A percentile compares a stretch with the other conserved stretches of the same genome.
These are phyloP conservation scores for Tenodera sinensis DNA, from an alignment of 2,888 invertebrate genomes.

Conservation along the genomic window DNA sequence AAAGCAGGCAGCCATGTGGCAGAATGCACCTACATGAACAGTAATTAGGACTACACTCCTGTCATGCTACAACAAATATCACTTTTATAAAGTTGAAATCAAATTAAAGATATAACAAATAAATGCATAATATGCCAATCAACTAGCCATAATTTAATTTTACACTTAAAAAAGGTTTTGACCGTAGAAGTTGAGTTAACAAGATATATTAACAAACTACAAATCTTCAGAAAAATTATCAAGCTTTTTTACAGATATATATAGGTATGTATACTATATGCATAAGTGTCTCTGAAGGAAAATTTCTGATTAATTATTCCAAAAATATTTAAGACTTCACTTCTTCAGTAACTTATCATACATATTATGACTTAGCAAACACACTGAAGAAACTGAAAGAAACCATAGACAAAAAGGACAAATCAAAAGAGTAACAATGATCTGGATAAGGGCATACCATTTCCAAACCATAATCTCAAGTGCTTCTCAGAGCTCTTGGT, in stretches of 20 bases:
- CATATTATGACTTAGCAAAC: conserved; percentile 18
- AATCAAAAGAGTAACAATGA: conserved; percentile 12
- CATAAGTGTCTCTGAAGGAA: background rate
- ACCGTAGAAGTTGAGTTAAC: background rate
- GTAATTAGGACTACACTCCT: background rate
- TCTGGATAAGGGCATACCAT: conserved; percentile 9
- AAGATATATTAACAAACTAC: conserved; percentile 1
- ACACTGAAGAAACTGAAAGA: conserved; percentile 12
- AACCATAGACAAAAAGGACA: background rate
- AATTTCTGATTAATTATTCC: background rate
- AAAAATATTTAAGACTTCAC: background rate
- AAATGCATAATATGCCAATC: conserved; percentile 1
- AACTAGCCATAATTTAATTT: background rate
- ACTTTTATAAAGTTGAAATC: background rate
- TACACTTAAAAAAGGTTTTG: background rate
- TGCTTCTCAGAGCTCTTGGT: background rate
- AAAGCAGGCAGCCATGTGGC: background rate
- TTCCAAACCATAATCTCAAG: conserved; percentile 9
- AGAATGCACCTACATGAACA: background rate
- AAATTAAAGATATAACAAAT: background rate
- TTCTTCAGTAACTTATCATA: conserved; percentile 1
- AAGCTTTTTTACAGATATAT: background rate
- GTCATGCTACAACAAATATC: background rate
- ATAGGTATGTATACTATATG: background rate
- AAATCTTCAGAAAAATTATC: background rate